These are phyloP conservation scores for Botrylloides violaceus DNA, from an alignment of 23 tunicate species.

Conservation along the genomic window DNA sequence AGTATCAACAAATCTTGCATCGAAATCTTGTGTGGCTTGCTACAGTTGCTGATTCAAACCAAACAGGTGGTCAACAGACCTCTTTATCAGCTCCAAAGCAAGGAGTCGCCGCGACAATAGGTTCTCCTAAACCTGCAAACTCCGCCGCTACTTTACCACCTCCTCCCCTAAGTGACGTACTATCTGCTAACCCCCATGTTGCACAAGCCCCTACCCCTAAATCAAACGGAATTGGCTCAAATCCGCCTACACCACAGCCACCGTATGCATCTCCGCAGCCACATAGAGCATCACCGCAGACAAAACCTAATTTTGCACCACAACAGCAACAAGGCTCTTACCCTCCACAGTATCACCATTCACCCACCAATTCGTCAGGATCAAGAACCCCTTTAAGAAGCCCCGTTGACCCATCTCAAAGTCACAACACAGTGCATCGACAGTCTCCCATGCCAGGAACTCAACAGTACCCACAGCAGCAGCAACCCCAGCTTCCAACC, in stretches of 20 bases:
- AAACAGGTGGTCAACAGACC: slow-evolving; percentile 17
- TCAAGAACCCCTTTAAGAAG: slow-evolving; percentile 14
- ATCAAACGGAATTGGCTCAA: slow-evolving; percentile 1
- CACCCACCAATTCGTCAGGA: slow-evolving; percentile 19
- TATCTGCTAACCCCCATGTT: not conserved
- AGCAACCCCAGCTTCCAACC: not conserved
- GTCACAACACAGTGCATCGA: slow-evolving; percentile 3
- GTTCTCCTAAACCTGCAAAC: not conserved
- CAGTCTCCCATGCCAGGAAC: slow-evolving; percentile 7
- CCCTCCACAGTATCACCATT: slow-evolving; percentile 2
- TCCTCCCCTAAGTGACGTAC: not conserved
- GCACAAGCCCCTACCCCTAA: not conserved
- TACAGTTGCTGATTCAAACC: slow-evolving; percentile 95
- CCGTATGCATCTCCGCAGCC: slow-evolving; percentile 13
- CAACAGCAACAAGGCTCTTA: not conserved
- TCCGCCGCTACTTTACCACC: not conserved
- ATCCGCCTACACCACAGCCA: slow-evolving; percentile 1
- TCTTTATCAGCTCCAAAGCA: slow-evolving; percentile 10
- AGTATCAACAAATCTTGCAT: slow-evolving; percentile 80
- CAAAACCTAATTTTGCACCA: not conserved
- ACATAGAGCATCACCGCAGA: slow-evolving; percentile 13
- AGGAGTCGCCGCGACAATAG: not conserved
- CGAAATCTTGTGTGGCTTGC: slow-evolving; percentile 93
- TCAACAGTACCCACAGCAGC: slow-evolving; percentile 16
- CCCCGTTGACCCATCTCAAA: not conserved